Base-by-base conservation (phyloP, 2,888 invertebrate species). In the Morpho helenor region DNA sequence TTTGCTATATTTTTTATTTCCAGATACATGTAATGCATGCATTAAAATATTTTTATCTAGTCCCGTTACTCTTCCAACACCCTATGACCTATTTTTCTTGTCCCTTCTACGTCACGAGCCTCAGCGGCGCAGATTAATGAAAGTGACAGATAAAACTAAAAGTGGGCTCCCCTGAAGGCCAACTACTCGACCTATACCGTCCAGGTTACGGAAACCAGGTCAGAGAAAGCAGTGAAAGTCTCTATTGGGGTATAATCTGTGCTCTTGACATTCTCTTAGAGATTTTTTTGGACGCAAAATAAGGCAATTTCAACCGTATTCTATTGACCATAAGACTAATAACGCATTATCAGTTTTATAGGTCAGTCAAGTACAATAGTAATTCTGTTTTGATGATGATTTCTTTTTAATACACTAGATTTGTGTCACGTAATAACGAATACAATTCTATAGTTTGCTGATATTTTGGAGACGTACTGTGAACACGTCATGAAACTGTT, bases 221-320 rank as follows among this genome's bases (percentile, higher is more conserved):
- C 84, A 63, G 81, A 78, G 88, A 88, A 88, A 89, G 81, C 73
- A 80, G 87, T 77, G 87, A 88, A 87, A 88, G 87, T 82, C 65
- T 74, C 73, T 72, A 75, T 79, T 76, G 81, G 83, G 76, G 83
- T 84, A 75, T 82, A 83, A 86, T 82, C 80, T 83, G 54, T 54
- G 83, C 80, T 83, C 80, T 77, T 71, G 64, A 72, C 78, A 79
- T 82, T 84, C 81, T 81, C 82, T 77, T 77, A 78, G 75, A 66
- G 59, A 56, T 63, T 66, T 68, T 66, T 53, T 61, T 10, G 56
- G 52, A 40, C 45, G 42, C 10, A 10, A 10, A 7, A 23, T 53
- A 59, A 7, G 9, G 54, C 49, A 63, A 16, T 61, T 52, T 44
- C 22, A 39, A 52, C 59, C 56, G 42, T 63, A 59, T 39, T 22